Conservation (phyloP, 2,888 invertebrate genomes). For the Odontocerum albicorne region DNA sequence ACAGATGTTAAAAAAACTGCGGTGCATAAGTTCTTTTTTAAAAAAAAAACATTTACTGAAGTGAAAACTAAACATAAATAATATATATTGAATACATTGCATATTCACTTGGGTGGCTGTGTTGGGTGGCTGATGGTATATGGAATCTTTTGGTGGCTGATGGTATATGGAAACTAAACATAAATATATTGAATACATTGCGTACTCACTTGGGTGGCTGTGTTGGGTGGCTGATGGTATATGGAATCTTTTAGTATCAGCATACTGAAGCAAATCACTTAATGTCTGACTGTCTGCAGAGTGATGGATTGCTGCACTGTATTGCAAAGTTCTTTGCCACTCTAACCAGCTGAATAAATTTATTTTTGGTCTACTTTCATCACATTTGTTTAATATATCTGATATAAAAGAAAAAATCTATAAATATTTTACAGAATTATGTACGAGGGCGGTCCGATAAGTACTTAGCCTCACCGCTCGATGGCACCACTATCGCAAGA, state of each 20-base stretch:
- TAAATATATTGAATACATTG: not conserved
- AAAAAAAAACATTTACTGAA: too few species aligned
- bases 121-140: conserved; percentile 10
- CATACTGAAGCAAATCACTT: conserved; percentile 50
- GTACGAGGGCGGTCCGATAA: too few species aligned
- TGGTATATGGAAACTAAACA: too few species aligned
- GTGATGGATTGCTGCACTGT: conserved; percentile 50
- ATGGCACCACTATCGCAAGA: too few species aligned
- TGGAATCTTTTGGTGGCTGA: conserved; percentile 52
- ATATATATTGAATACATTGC: not conserved
- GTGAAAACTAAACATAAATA: too few species aligned
- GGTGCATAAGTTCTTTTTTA: too few species aligned
- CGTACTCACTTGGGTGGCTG: conserved; percentile 11
- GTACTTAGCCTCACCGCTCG: too few species aligned
- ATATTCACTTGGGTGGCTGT: conserved; percentile 13
- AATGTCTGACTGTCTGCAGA: conserved; percentile 52
- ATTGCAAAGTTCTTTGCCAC: conserved; percentile 53
- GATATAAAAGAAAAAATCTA: not conserved
- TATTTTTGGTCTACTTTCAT: conserved; percentile 33
- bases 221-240: conserved; percentile 11
- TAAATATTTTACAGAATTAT: too few species aligned
- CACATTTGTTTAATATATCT: conserved; percentile 1
- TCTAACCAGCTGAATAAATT: conserved; percentile 50
- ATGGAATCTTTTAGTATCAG: conserved; percentile 52
- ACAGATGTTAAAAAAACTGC: too few species aligned